Conservation (phyloP, 2,888 invertebrate genomes). For the Chymomyza fuscimana region DNA sequence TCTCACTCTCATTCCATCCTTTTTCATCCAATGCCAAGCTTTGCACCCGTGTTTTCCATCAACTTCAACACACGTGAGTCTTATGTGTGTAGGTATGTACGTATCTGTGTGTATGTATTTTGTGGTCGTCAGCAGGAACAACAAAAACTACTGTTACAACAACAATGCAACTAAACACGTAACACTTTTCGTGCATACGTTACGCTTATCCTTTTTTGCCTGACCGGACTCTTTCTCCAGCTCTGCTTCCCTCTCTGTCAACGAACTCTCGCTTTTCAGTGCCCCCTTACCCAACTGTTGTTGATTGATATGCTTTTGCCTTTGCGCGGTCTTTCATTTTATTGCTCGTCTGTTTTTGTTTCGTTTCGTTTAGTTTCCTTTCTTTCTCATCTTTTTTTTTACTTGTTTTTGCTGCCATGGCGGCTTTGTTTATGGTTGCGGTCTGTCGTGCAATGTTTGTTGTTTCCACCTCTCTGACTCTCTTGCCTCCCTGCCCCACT, state of each 20-base stretch:
- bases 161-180: constrained; percentile 33
- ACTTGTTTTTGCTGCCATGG: constrained; percentile 20
- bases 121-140: constrained; percentile 52
- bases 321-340: constrained; percentile 68
- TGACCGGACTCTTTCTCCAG: not conserved
- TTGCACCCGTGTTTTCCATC: not conserved
- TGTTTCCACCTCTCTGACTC: not conserved
- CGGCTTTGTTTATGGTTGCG: constrained; percentile 51
- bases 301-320: constrained; percentile 70
- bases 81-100: constrained; percentile 46
- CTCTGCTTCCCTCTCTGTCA: not conserved
- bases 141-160: constrained; percentile 28
- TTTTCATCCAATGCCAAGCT: not conserved
- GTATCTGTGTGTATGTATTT: constrained; percentile 53
- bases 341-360: constrained; percentile 64
- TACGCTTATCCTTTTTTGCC: constrained; percentile 3
- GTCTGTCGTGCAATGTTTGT: constrained; percentile 24
- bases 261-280: constrained; percentile 27
- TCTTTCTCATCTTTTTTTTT: constrained; percentile 13
- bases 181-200: not conserved
- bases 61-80: constrained; percentile 49
- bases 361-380: constrained; percentile 12
- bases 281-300: constrained; percentile 29
- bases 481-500: too few relatives aligned
- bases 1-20: not conserved